Conservation (phyloP, 2,888 invertebrate species). For the Gnatocerus cornutus region DNA sequence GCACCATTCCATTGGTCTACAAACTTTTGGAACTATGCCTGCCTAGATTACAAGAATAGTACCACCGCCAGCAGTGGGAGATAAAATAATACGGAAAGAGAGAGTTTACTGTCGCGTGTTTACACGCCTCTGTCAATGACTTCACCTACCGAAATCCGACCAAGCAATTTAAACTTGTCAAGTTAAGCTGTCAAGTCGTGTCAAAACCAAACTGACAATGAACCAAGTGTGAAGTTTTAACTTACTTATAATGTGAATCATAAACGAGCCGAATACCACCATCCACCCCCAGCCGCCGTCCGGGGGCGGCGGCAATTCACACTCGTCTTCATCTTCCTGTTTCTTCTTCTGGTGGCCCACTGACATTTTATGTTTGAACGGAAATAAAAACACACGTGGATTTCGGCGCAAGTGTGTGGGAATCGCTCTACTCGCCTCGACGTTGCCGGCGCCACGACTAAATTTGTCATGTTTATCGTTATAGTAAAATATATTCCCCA, state of each 20-base stretch:
- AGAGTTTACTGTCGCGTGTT: not conserved
- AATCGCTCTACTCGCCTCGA: conserved; percentile 30
- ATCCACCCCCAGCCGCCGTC: conserved; percentile 98
- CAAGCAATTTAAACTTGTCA: no score
- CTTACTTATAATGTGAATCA: conserved; percentile 96
- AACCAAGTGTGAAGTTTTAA: conserved; percentile 65
- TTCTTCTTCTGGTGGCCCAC: conserved; percentile 54
- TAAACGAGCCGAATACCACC: conserved; percentile 95
- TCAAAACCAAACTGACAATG: no score
- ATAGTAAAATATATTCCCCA: conserved; percentile 46
- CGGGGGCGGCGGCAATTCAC: conserved; percentile 76
- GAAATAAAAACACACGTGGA: conserved; percentile 47
- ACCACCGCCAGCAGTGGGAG: not conserved
- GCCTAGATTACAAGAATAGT: conserved; percentile 1
- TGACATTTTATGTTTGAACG: conserved; percentile 53
- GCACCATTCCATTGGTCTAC: not conserved
- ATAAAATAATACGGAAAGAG: no score
- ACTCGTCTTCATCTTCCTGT: conserved; percentile 64
- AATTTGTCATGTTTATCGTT: conserved; percentile 45
- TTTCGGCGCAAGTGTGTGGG: conserved; percentile 24
- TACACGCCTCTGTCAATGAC: not conserved
- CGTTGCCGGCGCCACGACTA: conserved; percentile 46
- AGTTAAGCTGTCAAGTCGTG: no score
- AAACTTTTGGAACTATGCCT: not conserved
- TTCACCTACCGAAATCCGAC: not conserved